phyloP scores from a whole-genome alignment of 2,888 invertebrate genomes.

The Apotomis turbidana region DNA sequence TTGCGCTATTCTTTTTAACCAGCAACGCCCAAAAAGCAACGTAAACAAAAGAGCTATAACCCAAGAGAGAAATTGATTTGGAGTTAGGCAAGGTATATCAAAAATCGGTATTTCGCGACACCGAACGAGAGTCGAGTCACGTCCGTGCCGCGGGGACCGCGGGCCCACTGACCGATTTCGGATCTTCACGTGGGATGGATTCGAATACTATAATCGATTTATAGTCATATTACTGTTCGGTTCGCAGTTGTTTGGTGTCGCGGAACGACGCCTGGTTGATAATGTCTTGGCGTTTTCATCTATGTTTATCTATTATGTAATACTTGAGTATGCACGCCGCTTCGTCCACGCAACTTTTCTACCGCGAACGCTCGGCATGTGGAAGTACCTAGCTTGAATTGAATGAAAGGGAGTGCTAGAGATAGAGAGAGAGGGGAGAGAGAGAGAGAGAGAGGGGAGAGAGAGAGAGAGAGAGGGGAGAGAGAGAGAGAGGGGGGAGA shows the following conservation, averaged over 20 bases:
- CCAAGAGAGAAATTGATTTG: slow-evolving; percentile 27
- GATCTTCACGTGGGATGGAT: slow-evolving; percentile 69
- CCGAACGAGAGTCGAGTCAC: slow-evolving; percentile 65
- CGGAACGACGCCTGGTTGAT: neutral
- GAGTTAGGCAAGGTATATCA: slow-evolving; percentile 28
- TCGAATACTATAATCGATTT: slow-evolving; percentile 74
- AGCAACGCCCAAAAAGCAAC: neutral
- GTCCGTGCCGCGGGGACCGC: slow-evolving; percentile 62
- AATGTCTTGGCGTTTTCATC: too few relatives aligned
- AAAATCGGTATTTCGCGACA: slow-evolving; percentile 39
- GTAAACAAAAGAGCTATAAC: slow-evolving; percentile 9
- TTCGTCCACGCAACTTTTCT: too few relatives aligned
- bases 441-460: too few relatives aligned
- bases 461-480: too few relatives aligned
- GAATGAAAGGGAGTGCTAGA: too few relatives aligned
- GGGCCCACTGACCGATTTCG: slow-evolving; percentile 68
- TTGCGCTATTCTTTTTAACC: neutral
- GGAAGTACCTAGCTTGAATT: too few relatives aligned
- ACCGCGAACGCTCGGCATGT: too few relatives aligned
- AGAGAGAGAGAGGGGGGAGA: too few relatives aligned
- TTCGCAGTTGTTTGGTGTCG: slow-evolving; percentile 10
- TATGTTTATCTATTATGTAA: too few relatives aligned
- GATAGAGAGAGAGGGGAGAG: too few relatives aligned
- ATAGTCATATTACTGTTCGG: slow-evolving; percentile 46
- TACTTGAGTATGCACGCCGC: too few relatives aligned